phyloP scores from a whole-genome alignment of 2,888 invertebrate species.

The Acanthosoma haemorrhoidale region DNA sequence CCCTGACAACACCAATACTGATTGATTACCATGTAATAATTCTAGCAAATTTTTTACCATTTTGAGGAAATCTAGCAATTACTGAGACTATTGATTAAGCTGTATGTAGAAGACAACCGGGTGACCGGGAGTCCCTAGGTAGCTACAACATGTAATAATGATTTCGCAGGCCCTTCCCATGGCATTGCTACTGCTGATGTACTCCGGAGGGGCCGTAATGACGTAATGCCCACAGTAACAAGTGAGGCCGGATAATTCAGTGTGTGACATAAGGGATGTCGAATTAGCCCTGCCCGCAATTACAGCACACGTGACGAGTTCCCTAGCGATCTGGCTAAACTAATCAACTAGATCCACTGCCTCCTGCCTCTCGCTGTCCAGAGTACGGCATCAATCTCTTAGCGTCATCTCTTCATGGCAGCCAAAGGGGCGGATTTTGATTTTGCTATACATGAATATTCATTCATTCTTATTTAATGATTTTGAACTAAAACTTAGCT shows the following conservation, averaged over 20 bases:
- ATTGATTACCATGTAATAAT: too few species aligned
- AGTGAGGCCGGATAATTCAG: conserved; percentile 21
- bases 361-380: too few species aligned
- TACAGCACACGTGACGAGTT: conserved; percentile 15
- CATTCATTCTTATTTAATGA: too few species aligned
- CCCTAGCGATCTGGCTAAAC: not conserved
- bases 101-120: too few species aligned
- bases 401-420: not conserved
- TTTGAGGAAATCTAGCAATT: too few species aligned
- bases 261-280: conserved; percentile 29
- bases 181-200: too few species aligned
- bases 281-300: conserved; percentile 20
- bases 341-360: not conserved
- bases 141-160: not conserved
- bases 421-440: too few species aligned
- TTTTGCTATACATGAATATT: not conserved
- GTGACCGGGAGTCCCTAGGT: not conserved
- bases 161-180: not conserved
- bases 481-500: too few species aligned
- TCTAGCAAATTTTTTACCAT: too few species aligned
- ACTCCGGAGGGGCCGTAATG: not conserved
- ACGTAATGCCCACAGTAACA: not conserved
- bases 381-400: not conserved
- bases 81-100: too few species aligned
- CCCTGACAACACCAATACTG: too few species aligned